Evolutionary conservation across 2,113 vertebrate genomes (phyloP).

Genomic region (Lampris incognitus): DNA sequence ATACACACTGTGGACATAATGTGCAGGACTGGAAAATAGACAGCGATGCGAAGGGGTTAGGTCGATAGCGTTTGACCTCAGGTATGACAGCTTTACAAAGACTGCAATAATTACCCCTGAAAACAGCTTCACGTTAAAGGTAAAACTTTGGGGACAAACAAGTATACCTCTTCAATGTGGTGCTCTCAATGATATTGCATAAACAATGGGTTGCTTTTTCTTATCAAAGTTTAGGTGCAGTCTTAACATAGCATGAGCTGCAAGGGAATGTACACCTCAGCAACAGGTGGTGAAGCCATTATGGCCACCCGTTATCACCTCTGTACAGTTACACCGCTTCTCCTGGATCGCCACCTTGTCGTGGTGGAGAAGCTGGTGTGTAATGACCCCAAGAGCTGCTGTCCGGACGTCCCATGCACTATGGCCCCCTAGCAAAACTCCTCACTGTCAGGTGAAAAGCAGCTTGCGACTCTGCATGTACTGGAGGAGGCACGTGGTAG

Average conservation of each 20-base stretch:
- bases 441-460: too few relatives aligned
- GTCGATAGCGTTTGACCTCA: conserved; percentile 35
- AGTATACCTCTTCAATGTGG: not conserved
- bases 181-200: not conserved
- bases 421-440: too few relatives aligned
- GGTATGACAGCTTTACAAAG: conserved; percentile 3
- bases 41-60: not conserved
- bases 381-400: too few relatives aligned
- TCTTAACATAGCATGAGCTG: too few relatives aligned
- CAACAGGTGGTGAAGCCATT: conserved; percentile 36
- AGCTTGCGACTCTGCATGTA: too few relatives aligned
- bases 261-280: not conserved
- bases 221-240: too few relatives aligned
- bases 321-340: not conserved
- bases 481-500: too few relatives aligned
- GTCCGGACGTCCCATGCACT: too few relatives aligned
- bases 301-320: conserved; percentile 11
- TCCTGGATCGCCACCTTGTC: too few relatives aligned
- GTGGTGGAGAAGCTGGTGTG: too few relatives aligned
- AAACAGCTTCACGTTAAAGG: not conserved
- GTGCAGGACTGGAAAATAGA: conserved; percentile 7
- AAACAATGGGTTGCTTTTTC: not conserved
- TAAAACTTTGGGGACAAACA: not conserved
- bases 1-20: not conserved
- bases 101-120: conserved; percentile 10